Evolutionary conservation across 1,140 invertebrate species (phyloP).

Genomic region (Saccostrea cuccullata): DNA sequence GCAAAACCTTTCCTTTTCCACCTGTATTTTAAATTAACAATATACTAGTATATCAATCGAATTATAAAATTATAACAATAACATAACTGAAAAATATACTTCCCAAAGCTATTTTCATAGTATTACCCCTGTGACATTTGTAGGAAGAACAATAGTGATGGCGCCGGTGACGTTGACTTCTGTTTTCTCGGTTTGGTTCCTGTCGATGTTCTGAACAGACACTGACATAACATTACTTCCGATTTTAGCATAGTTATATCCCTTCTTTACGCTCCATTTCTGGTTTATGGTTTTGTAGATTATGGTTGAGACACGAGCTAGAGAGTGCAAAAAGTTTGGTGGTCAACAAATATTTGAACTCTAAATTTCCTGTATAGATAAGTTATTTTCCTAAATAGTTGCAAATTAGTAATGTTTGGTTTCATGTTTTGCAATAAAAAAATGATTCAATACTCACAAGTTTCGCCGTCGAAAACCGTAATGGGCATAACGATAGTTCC

Average conservation of each 20-base stretch:
- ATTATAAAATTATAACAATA: background rate
- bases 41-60: background rate
- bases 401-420: too few species aligned
- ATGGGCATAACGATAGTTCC: slow-evolving; percentile 13
- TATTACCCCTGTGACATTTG: slow-evolving; percentile 46
- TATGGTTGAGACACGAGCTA: slow-evolving; percentile 56
- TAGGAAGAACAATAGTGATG: slow-evolving; percentile 54
- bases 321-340: background rate
- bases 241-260: slow-evolving; percentile 46
- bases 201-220: slow-evolving; percentile 48
- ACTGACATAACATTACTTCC: slow-evolving; percentile 58
- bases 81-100: too few species aligned
- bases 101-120: too few species aligned
- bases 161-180: slow-evolving; percentile 37
- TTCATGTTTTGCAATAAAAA: too few species aligned
- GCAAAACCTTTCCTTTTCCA: slow-evolving; percentile 54
- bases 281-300: slow-evolving; percentile 49
- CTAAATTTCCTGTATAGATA: too few species aligned
- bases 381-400: too few species aligned
- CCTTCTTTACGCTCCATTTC: slow-evolving; percentile 32
- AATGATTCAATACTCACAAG: slow-evolving; percentile 34
- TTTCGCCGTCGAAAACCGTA: background rate
- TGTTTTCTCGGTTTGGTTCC: slow-evolving; percentile 6
- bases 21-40: slow-evolving; percentile 19
- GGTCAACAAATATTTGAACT: too few species aligned